Evolutionary conservation across 2,888 invertebrate genomes (phyloP), one percentile per base, ranked within the genome.

Genomic region (Uloborus plumipes): DNA sequence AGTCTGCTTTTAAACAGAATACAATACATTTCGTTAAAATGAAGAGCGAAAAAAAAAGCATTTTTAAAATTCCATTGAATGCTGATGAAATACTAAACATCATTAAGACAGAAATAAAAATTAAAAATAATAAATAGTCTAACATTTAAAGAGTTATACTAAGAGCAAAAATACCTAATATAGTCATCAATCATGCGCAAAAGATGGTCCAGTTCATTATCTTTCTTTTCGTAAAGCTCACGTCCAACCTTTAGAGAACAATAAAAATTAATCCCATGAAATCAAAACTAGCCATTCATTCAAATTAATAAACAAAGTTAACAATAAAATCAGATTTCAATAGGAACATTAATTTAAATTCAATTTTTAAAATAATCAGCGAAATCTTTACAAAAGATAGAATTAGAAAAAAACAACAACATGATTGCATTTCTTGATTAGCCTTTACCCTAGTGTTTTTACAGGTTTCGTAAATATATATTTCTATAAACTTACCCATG

Each of bases 181-280:
- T 98, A 99, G 73, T 93, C 93, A 88, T 98, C 97, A 88, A 99
- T 95, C 15, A 95, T 94, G 13, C 95, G 93, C 87, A 99, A 90
- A 70, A 99, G 90, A 87, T 95, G 94, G 87, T 97, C 97, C 82
- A 99, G 90, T 73, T 97, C 96, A 82, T 94, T 94, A 89, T 97
- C 97, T 87, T 98, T 98, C 89, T 98, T 99, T 89, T 99, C 98
- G 89, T 95, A 96, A 50, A 99, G 90, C 89, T 98, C 98, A 86
- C 96, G 91, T 0, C 98, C 99, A 7, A 99, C 97, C 90, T 90
- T 87, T 64, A 53, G 74, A 72, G 58, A 4, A 39, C 9, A 39
- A 39, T 4, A 39, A 39, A 39, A 39, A 39, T 39, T 39, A 39
- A 39, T 11, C 9, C 7, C 9, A 39, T 39, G 9, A 39, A 39